Base-by-base conservation (phyloP, 2,113 vertebrate species). In the Lontra canadensis region DNA sequence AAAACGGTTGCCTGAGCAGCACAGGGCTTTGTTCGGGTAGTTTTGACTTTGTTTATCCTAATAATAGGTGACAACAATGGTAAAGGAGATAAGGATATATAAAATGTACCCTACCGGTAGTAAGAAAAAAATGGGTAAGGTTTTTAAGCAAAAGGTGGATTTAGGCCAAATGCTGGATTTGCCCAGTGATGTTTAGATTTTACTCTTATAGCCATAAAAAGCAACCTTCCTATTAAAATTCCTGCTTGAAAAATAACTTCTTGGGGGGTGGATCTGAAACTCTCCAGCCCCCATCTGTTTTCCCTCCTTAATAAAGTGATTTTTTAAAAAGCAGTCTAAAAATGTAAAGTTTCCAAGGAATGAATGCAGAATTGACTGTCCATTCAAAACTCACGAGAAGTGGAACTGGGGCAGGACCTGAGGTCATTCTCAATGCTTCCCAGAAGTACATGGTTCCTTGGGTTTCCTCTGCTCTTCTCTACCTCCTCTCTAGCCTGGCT, bases 11-110 rank as follows among this genome's bases (percentile, higher is more conserved):
- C 34, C 76, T 49, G 25, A 93, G 36, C 74, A 61, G 74, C 34
- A 52, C 12, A 18, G 15, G n/a, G 29, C 44, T 96, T 81, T 89
- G 12, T 67, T 55, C 80, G 52, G 10, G 29, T 47, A 69, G 47
- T 42, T 89, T 57, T 21, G 29, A 81, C 88, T 95, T 84, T 67
- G 36, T 96, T 92, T 95, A 49, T 34, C 42, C 42, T 55, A 89
- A 65, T 7, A 79, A 49, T 25, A 31, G 14, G 23, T 59, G 57
- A 59, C 47, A 47, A 80, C 76, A 44, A 57, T 21, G 47, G 92
- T 78, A 79, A 59, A 93, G 6, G 13, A 94, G 34, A 73, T 29
- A 87, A 76, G 9, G 31, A 21, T 36, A 29, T 34, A 8, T 21
- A 47, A 96, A 95, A 15, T 25, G 36, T 61, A 6, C 7, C 17